phyloP scores from a whole-genome alignment of 53 echinoderm and acorn worm species.

The Patiria pectinifera region DNA sequence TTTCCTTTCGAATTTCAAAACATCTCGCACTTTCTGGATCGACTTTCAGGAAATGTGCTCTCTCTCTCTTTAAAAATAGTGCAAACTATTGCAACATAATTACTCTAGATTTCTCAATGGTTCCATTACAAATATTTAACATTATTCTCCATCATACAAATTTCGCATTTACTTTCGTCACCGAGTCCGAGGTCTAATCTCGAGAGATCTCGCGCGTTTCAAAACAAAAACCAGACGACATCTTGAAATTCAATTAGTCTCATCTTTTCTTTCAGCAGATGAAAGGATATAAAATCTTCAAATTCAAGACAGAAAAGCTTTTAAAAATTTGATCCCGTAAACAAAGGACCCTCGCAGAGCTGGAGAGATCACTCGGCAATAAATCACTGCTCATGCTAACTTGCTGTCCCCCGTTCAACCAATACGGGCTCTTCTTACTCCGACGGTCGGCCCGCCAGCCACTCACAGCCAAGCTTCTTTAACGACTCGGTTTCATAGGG shows the following conservation, averaged over 20 bases:
- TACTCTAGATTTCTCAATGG: not conserved
- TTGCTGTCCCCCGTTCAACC: not conserved
- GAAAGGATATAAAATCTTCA: too few species aligned
- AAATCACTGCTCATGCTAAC: not conserved
- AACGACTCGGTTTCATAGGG: too few species aligned
- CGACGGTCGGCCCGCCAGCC: conserved; percentile 8
- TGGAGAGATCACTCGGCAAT: not conserved
- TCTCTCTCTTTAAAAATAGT: not conserved
- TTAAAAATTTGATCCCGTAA: not conserved
- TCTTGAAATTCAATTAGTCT: not conserved
- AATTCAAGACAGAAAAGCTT: too few species aligned
- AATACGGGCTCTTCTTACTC: conserved; percentile 9
- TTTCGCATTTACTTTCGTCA: not conserved
- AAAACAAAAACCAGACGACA: not conserved
- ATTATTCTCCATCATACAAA: not conserved
- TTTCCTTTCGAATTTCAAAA: not conserved
- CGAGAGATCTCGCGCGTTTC: not conserved
- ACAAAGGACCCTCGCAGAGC: not conserved
- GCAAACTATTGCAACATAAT: not conserved
- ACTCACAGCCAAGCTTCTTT: conserved; percentile 14
- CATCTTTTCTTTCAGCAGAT: too few species aligned
- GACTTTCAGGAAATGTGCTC: conserved; percentile 1
- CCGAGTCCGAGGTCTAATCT: not conserved
- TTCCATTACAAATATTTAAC: not conserved
- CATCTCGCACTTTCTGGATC: not conserved